Evolutionary conservation across 2,888 invertebrate species (phyloP).

Genomic region (Chirona hameri): DNA sequence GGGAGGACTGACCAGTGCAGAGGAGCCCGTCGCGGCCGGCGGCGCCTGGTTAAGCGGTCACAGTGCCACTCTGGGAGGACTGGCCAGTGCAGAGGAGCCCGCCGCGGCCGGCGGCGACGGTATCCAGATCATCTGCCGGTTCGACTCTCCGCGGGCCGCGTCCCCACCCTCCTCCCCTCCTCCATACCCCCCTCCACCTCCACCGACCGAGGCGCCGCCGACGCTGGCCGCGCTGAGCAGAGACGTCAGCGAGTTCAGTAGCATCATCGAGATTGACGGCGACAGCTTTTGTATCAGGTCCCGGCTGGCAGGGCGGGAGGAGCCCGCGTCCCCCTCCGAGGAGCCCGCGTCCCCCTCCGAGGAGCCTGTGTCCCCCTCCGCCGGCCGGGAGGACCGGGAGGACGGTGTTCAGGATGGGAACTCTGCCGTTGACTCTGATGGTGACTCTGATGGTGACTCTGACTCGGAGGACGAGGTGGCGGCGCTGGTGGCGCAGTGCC

Average conservation of each 20-base stretch:
- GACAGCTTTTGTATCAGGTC: not conserved
- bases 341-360: not conserved
- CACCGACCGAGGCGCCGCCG: not conserved
- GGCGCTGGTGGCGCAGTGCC: not conserved
- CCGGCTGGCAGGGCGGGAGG: not conserved
- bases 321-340: not conserved
- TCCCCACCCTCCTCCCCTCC: not conserved
- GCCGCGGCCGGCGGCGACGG: not conserved
- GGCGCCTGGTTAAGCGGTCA: not conserved
- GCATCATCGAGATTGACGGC: conserved; percentile 25
- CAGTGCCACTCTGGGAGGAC: not conserved
- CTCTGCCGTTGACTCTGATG: not conserved
- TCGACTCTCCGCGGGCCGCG: not conserved
- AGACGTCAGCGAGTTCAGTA: not conserved
- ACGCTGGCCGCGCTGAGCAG: too few relatives aligned
- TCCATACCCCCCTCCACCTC: not conserved
- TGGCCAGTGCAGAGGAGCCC: not conserved
- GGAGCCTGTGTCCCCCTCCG: not conserved
- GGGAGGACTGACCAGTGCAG: not conserved
- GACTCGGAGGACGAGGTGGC: not conserved
- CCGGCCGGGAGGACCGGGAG: too few relatives aligned
- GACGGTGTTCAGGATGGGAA: too few relatives aligned
- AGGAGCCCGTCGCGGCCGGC: not conserved
- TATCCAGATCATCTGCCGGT: conserved; percentile 5
- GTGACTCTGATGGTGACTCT: too few relatives aligned